Conservation (phyloP, 2,797 vertebrate species). For the Halcyon leucocephala region DNA sequence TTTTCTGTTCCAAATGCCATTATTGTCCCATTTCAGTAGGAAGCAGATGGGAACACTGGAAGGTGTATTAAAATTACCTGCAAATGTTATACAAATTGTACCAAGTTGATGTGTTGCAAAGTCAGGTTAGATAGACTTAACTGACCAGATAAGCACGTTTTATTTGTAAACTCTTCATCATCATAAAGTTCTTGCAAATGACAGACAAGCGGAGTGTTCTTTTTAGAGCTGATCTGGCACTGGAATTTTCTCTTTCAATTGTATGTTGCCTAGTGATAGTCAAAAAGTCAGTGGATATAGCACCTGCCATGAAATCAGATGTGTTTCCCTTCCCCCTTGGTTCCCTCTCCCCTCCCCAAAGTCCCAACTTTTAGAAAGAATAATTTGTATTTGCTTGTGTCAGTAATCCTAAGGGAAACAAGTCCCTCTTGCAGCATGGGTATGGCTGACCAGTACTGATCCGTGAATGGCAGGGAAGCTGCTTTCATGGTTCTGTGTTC, state of each 20-base stretch:
- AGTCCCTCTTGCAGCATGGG: background rate
- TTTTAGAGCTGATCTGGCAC: background rate
- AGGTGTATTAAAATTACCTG: background rate
- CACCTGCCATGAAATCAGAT: background rate
- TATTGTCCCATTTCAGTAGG: background rate
- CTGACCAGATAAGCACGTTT: background rate
- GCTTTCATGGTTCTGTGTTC: background rate
- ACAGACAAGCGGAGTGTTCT: background rate
- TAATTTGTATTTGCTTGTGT: background rate
- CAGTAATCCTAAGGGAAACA: background rate
- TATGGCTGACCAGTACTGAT: background rate
- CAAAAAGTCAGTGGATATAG: background rate
- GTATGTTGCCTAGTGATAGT: background rate
- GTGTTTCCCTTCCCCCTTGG: background rate
- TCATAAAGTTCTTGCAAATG: background rate
- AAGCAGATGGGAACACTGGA: background rate
- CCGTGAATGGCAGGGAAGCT: background rate
- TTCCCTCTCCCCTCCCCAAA: rapidly evolving
- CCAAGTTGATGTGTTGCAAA: background rate
- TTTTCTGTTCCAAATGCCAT: background rate
- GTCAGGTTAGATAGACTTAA: background rate
- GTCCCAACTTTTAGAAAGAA: background rate
- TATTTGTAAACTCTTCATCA: background rate
- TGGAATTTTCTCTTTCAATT: background rate
- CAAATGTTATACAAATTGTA: background rate